phyloP scores from a whole-genome alignment of 1,140 invertebrate species.

The Aphelinus atriplicis region DNA sequence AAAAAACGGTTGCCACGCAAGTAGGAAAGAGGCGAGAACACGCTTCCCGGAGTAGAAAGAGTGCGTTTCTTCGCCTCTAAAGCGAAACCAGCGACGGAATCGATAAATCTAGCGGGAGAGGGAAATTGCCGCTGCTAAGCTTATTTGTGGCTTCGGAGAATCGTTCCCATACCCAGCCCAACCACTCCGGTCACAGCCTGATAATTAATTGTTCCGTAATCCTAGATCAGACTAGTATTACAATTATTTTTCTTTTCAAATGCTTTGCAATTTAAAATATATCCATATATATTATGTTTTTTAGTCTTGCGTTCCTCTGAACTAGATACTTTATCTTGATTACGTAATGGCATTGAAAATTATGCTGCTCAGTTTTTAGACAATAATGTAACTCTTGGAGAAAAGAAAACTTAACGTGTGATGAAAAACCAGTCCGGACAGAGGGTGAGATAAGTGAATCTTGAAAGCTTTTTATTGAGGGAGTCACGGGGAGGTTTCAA shows the following conservation, averaged over 20 bases:
- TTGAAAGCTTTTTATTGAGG: constrained; percentile 23
- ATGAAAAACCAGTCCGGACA: background rate
- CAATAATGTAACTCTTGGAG: too few relatives aligned
- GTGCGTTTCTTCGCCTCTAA: constrained; percentile 2
- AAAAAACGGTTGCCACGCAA: background rate
- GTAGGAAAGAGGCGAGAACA: constrained; percentile 1
- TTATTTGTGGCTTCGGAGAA: constrained; percentile 34
- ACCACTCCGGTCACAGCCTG: too few relatives aligned
- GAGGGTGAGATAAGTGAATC: constrained; percentile 20
- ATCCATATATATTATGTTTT: too few relatives aligned
- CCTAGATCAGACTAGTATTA: background rate
- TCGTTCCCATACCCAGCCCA: background rate
- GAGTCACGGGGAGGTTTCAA: background rate
- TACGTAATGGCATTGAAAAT: too few relatives aligned
- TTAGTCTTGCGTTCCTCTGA: too few relatives aligned
- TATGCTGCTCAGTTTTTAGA: too few relatives aligned
- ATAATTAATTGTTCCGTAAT: constrained; percentile 20
- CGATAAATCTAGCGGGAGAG: constrained; percentile 27
- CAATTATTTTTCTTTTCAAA: too few relatives aligned
- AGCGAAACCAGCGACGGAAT: background rate
- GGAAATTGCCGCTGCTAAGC: constrained; percentile 30
- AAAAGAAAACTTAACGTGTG: background rate
- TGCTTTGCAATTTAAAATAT: too few relatives aligned
- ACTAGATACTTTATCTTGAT: too few relatives aligned
- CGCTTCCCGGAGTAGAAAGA: background rate